These are phyloP conservation scores for Tigriopus californicus DNA, from an alignment of 2,888 invertebrate species.

Conservation along the genomic window DNA sequence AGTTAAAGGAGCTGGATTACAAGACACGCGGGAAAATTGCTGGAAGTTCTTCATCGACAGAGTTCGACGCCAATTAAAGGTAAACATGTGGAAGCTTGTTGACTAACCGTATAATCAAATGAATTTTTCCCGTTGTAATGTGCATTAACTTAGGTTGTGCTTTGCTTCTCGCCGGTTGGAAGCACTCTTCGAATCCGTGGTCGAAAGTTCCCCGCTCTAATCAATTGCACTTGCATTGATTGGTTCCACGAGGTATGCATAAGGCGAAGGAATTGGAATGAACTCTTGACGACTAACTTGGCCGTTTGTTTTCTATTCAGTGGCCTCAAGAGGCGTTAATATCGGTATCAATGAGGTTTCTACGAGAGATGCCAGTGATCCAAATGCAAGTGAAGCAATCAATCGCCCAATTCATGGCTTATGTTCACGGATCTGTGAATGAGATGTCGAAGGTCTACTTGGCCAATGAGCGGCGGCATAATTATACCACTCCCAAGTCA, in stretches of 20 bases:
- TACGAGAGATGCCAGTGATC: slow-evolving; percentile 45
- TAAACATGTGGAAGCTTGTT: background rate
- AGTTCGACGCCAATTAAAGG: slow-evolving; percentile 44
- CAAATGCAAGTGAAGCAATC: slow-evolving; percentile 55
- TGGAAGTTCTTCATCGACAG: slow-evolving; percentile 96
- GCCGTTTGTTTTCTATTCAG: slow-evolving; percentile 17
- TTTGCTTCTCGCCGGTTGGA: slow-evolving; percentile 93
- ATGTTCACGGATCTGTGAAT: slow-evolving; percentile 81
- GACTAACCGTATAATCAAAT: background rate
- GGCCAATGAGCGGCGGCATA: slow-evolving; percentile 74
- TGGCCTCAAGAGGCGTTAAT: slow-evolving; percentile 95
- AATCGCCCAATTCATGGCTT: slow-evolving; percentile 81
- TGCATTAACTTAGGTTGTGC: slow-evolving; percentile 50
- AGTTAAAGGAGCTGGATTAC: slow-evolving; percentile 65
- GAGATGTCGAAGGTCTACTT: slow-evolving; percentile 61
- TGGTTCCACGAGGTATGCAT: slow-evolving; percentile 88
- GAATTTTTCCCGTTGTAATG: background rate
- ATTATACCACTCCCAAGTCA: slow-evolving; percentile 93
- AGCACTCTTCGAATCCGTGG: slow-evolving; percentile 75
- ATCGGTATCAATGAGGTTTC: slow-evolving; percentile 73
- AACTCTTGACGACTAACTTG: background rate
- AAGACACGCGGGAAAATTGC: slow-evolving; percentile 83
- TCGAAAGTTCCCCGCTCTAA: slow-evolving; percentile 85
- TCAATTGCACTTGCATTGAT: slow-evolving; percentile 84
- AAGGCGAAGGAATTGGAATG: background rate